phyloP scores from a whole-genome alignment of 2,113 vertebrate species.

The Platanista minor region DNA sequence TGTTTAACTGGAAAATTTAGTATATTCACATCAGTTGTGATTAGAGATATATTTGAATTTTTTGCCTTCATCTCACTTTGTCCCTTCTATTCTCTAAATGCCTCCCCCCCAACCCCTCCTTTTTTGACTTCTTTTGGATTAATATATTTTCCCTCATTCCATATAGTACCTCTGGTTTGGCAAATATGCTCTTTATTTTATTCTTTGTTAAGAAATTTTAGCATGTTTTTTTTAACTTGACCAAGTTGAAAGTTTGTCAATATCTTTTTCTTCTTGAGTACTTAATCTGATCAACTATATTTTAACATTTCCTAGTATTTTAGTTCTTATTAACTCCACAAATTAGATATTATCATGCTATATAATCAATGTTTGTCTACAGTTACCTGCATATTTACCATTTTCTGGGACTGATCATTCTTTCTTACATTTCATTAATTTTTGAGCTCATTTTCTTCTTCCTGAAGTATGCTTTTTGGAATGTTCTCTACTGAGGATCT shows the following conservation, averaged over 20 bases:
- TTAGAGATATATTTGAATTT: background rate
- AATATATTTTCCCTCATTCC: background rate
- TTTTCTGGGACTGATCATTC: background rate
- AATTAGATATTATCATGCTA: background rate
- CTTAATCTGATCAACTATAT: background rate
- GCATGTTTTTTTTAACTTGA: background rate
- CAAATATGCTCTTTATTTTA: background rate
- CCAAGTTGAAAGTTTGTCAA: background rate
- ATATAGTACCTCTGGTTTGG: background rate
- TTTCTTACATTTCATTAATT: background rate
- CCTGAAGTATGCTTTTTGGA: background rate
- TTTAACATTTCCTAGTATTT: background rate
- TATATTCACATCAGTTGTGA: background rate
- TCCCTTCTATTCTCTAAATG: background rate
- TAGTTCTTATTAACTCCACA: background rate
- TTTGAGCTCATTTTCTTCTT: background rate
- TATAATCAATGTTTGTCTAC: background rate
- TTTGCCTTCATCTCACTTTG: background rate
- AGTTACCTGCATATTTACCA: background rate
- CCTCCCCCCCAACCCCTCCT: no score
- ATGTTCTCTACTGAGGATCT: background rate
- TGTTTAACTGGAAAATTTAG: background rate
- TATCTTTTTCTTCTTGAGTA: background rate
- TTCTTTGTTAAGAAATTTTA: background rate
- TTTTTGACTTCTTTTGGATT: background rate